Evolutionary conservation across 2,113 vertebrate genomes (phyloP), one percentile per base, ranked within the genome.

Genomic region (Heterotis niloticus): DNA sequence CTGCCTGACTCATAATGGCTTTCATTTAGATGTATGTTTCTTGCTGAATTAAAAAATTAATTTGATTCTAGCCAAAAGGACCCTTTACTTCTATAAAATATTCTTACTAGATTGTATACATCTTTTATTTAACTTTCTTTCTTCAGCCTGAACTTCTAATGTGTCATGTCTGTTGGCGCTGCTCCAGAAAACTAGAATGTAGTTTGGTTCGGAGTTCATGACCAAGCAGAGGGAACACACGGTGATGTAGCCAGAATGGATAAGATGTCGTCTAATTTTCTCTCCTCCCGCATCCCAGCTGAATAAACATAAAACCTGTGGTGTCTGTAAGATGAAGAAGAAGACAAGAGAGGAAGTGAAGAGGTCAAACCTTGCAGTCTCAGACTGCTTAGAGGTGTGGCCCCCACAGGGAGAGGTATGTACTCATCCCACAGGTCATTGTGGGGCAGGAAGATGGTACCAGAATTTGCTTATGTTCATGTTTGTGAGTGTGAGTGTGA

Each of bases 351-450:
- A 16, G n/a, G 64, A 59, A 73, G 57, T 76, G 65, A 82, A 65
- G 74, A 66, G 74, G 78, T 51, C 66, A 73, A 7, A 62, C 56
- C 68, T 11, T 76, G 34, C 51, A 56, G 17, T 64, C 44, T 59
- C 74, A 12, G 12, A 66, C 52, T 68, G 69, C 64, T 54, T 17
- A 75, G 74, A 24, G 69, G 71, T n/a, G 64, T 28, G 57, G 23
- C 80, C 77, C n/a, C 80, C 75, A 71, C 64, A n/a, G 76, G 71
- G 64, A 64, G 65, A 80, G 72, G 29, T 65, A 75, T 82, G 66
- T 62, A 76, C 75, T 70, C 75, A 76, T 83, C 76, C 44, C 29
- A 23, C 60, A 79, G 78, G 78, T 64, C 59, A 56, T 29, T 59
- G 14, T 64, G 60, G 78, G 78, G 68, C 78, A 73, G 18, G 29